Evolutionary conservation across 2,113 vertebrate species (phyloP).

Genomic region (Microcebus jonahi): DNA sequence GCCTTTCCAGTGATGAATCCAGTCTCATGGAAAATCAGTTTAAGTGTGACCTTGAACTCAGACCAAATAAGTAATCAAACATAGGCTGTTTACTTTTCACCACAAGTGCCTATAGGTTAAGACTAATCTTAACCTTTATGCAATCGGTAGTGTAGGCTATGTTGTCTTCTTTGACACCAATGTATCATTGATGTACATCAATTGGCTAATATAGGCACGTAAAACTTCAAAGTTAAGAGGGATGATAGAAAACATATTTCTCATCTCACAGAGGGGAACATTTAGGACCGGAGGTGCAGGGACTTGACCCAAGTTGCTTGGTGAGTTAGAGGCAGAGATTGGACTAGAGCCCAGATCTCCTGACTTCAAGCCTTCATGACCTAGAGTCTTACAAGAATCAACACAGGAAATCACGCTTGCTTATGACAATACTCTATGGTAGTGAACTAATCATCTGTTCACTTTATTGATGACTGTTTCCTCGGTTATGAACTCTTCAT

Average conservation of each 20-base stretch:
- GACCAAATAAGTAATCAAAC: not conserved
- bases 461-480: slow-evolving; percentile 24
- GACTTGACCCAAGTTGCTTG: not conserved
- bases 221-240: not conserved
- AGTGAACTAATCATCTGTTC: not conserved
- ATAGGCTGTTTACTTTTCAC: not conserved
- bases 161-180: not conserved
- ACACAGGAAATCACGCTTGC: not conserved
- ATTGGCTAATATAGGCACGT: not conserved
- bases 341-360: not conserved
- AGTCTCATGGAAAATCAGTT: slow-evolving; percentile 6
- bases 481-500: slow-evolving; percentile 3
- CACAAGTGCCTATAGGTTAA: not conserved
- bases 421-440: not conserved
- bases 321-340: not conserved
- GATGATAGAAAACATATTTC: not conserved
- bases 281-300: not conserved
- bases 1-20: not conserved
- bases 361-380: not conserved
- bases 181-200: not conserved
- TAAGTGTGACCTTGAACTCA: not conserved
- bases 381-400: not conserved
- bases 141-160: not conserved
- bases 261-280: not conserved
- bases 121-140: not conserved